Evolutionary conservation across 2,797 vertebrate species (phyloP), one percentile per base, ranked within the genome.

Genomic region (Paratrypauchen microcephalus): DNA sequence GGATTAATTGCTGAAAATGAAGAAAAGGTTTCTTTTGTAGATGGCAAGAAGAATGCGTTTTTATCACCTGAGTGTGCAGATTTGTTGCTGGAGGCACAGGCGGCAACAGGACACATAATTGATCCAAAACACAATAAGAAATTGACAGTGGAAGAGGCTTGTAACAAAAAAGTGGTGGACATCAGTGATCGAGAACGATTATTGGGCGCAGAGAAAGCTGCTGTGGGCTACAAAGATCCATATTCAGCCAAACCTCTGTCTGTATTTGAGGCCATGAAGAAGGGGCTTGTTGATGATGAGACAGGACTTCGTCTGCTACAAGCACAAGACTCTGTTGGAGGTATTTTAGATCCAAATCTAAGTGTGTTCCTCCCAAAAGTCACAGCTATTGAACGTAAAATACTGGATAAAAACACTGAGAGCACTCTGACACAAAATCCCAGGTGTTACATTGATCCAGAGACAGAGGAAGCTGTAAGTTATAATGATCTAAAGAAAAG

Each of bases 111-210:
- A 0, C 92, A 96, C 28, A 97, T 99, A 48, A 95, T 98, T 21
- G 96, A 99, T 75, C 96, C 95, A 5, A 96, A 93, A 88, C 96
- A 95, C 15, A 94, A 98, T 86, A 93, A 95, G 78, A 98, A 96
- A 74, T 79, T 98, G 64, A 96, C 96, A 0, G 97, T 98, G 36
- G 96, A 97, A 80, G 96, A 90, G 68, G 97, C 96, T 62, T 89
- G 93, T 16, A 91, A 93, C 9, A 93, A 89, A 76, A 95, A 96
- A 69, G 85, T 97, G 47, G 93, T 98, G 0, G 92, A 95, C 69
- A 94, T 93, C 0, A 88, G 93, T 62, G 96, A 97, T 78, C 92
- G 92, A 83, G 93, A 95, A 16, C 94, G 91, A 73, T 90, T 99
- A 73, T 92, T 95, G 59, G 93, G 88, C 23, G 95, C 95, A 50